Base-by-base conservation (phyloP, 2,113 vertebrate genomes). In the Pristiophorus japonicus region DNA sequence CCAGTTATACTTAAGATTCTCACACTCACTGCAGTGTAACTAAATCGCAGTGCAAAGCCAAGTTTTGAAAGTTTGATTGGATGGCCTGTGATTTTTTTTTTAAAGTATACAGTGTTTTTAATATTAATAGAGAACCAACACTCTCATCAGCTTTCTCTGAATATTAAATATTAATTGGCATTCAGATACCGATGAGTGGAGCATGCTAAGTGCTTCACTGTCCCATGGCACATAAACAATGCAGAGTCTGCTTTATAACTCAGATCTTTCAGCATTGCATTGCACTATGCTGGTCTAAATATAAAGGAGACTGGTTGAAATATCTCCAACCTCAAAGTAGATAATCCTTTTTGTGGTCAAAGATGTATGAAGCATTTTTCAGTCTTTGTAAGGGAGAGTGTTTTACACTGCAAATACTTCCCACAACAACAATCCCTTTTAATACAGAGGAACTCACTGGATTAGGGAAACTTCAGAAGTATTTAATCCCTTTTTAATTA, bases 401-500 rank as follows among this genome's bases (percentile, higher is more conserved):
- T 22, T 91, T 91, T 6, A 62, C 22, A 59, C 88, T 62, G 27
- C 63, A 30, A 91, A 59, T n/a, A 62, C 14, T 92, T 92, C 30
- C 30, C 8, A 51, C 84, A 87, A 51, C 22, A 87, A 87, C 30
- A n/a, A n/a, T n/a, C n/a, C n/a, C n/a, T n/a, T n/a, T n/a, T 63
- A 63, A 92, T n/a, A 92, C 14, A 63, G 30, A 38, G 63, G 14
- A 4, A 20, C 20, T n/a, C 38, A 38, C 62, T 93, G 34, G 18
- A 93, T 66, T 93, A 65, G 91, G 34, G 34, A 93, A 93, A 42
- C 14, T 38, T 65, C 20, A 63, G 42, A n/a, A 88, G 8, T 14
- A 0, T 88, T 88, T 88, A 88, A 88, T 88, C 47, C 12, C 85
- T 55, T 66, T 93, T 66, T 66, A 93, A 93, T 93, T 93, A 93